Evolutionary conservation across 2,888 invertebrate genomes (phyloP).

Genomic region (Entomobrya multifasciata): DNA sequence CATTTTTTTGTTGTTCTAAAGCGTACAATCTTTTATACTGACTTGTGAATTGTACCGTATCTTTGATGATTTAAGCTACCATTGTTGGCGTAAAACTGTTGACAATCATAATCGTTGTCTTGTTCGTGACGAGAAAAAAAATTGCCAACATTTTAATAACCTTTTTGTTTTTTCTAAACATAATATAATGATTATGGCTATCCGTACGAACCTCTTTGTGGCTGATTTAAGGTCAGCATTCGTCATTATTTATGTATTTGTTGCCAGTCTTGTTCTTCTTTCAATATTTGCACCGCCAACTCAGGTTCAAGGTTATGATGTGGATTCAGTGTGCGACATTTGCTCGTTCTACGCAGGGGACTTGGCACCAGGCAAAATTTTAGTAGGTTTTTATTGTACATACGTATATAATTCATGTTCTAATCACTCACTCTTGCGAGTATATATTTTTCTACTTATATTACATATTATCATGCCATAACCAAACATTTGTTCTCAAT

Average conservation of each 20-base stretch:
- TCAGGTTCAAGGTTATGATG: conserved; percentile 66
- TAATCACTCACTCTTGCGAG: too few relatives aligned
- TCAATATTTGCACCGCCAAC: conserved; percentile 39
- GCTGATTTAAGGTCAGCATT: conserved; percentile 50
- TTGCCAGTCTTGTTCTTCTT: conserved; percentile 34
- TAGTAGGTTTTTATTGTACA: conserved; percentile 47
- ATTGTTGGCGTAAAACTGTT: conserved; percentile 34
- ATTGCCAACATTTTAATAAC: conserved; percentile 34
- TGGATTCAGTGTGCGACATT: conserved; percentile 65
- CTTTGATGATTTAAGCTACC: conserved; percentile 10
- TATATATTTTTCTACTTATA: background rate
- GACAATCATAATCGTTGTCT: conserved; percentile 55
- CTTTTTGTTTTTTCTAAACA: conserved; percentile 23
- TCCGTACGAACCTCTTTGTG: conserved; percentile 43
- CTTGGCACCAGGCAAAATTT: conserved; percentile 66
- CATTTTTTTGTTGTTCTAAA: background rate
- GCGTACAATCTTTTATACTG: background rate
- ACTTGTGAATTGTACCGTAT: background rate
- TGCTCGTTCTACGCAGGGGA: conserved; percentile 66
- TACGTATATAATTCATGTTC: too few relatives aligned
- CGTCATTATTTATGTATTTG: conserved; percentile 23
- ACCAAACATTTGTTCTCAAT: conserved; percentile 11
- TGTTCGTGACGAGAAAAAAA: conserved; percentile 66
- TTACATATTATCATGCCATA: background rate
- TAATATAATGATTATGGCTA: conserved; percentile 54